Percentiles rank a stretch among this genome's conserved stretches.
These are phyloP conservation scores for Cyclura pinguis DNA, from an alignment of 2,797 vertebrate species.

Conservation along the genomic window DNA sequence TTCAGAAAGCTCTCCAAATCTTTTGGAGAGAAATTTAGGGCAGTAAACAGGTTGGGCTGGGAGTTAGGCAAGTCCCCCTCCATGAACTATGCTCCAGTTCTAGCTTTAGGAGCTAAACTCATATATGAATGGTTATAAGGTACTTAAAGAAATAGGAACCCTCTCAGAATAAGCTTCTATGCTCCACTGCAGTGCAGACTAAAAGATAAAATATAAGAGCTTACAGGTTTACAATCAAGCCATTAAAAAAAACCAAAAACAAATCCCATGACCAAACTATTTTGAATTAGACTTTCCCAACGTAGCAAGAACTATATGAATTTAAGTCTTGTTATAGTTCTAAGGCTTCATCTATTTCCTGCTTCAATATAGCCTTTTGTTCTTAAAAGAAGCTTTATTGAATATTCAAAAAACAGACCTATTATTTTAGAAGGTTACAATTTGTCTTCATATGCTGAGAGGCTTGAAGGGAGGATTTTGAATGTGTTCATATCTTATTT, in stretches of 20 bases:
- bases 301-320: background rate
- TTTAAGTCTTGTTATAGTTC: background rate
- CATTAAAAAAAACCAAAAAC: background rate
- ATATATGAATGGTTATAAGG: background rate
- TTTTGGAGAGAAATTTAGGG: background rate
- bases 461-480: background rate
- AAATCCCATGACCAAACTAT: background rate
- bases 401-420: background rate
- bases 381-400: background rate
- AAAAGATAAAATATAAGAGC: background rate
- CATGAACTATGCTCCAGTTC: background rate
- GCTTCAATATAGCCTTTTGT: background rate
- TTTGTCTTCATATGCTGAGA: background rate
- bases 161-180: background rate
- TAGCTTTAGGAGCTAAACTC: background rate
- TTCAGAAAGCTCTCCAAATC: background rate
- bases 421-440: background rate
- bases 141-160: background rate
- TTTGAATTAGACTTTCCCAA: background rate
- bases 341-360: background rate
- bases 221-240: background rate
- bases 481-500: background rate
- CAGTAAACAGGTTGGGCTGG: background rate
- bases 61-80: background rate
- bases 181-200: background rate